Evolutionary conservation across 35 echinoderm and acorn worm species (phyloP), one percentile per base, ranked within the genome.

Genomic region (Apostichopus japonicus): DNA sequence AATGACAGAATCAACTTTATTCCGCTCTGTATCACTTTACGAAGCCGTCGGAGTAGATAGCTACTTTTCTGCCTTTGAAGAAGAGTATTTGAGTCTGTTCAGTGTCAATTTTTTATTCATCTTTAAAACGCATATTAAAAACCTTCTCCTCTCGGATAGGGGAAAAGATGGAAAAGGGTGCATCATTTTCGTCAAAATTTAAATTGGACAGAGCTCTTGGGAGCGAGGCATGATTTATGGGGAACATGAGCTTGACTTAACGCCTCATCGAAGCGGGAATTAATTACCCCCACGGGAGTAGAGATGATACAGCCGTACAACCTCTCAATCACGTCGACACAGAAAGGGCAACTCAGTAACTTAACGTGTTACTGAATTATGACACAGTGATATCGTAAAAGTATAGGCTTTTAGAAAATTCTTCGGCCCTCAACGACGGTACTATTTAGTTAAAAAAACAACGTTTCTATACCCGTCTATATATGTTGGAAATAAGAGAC

Each of bases 221-320:
- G 81, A 57, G 56, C 56, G 81, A 84, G 15, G 81, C 21, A 84
- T 84, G 81, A 84, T 84, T 84, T 84, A 84, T 84, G 81, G 23
- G 81, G 81, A 84, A 84, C 81, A 84, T 84, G 81, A 84, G 81
- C 81, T 58, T 84, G 81, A 84, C 81, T 84, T 84, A 84, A 84
- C 81, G 81, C 54, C 81, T 84, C 81, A 84, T 84, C 81, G 81
- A 58, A 22, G 81, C 55, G 21, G 81, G 81, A 84, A 84, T 84
- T 84, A 57, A 84, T 84, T 84, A 84, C 56, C 53, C 81, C 81
- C 81, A 57, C 81, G 81, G 81, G 81, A 84, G 55, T 55, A 84
- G 19, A 24, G 53, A 84, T 84, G 81, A 84, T 23, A 84, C 56
- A 23, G 24, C 54, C 4, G 57, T 51, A 57, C 55, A 57, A 58